Base-by-base conservation (phyloP, 2,113 vertebrate species). In the Reinhardtius hippoglossoides region DNA sequence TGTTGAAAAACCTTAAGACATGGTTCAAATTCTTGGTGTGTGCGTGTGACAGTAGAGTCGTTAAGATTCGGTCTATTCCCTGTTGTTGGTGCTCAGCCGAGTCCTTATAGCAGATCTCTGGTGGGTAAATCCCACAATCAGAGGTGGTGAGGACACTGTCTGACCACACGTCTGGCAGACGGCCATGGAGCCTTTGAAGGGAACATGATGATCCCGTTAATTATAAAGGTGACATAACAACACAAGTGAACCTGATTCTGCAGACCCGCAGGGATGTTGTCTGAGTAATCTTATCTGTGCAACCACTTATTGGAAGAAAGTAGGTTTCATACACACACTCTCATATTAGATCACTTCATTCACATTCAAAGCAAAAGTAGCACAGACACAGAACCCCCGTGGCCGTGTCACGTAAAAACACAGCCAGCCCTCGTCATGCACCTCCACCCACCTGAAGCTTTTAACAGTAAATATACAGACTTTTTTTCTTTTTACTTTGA, bases 161-260 rank as follows among this genome's bases (percentile, higher is more conserved):
- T 68, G 67, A 83, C 74, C 79, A 85, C 72, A 46, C 48, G 61
- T 72, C 76, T 89, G 86, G 86, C 86, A 80, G 66, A 76, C 73
- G 63, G 72, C 88, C 86, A 90, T 70, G 71, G 65, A 63, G 69
- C 72, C 69, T 76, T 78, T 52, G 83, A 79, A 90, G 67, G 72
- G 92, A 93, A 93, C 92, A 93, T 57, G 76, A 82, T 89, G 92
- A 91, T 86, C 89, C 80, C 67, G 76, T 78, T 91, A 78, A 90
- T 90, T 81, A 91, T 85, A 88, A 87, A 87, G 81, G 82, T 91
- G 92, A 89, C 88, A 84, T 81, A 87, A 88, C 75, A 88, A 88
- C 75, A 75, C 44, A 64, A 76, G 76, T 85, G 78, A 81, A 88
- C 84, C 81, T 89, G 85, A 84, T 76, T 87, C 84, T 64, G 74